These are phyloP conservation scores for Leptinotarsa undecemlineata DNA, from an alignment of 1,140 invertebrate species.

Conservation along the genomic window DNA sequence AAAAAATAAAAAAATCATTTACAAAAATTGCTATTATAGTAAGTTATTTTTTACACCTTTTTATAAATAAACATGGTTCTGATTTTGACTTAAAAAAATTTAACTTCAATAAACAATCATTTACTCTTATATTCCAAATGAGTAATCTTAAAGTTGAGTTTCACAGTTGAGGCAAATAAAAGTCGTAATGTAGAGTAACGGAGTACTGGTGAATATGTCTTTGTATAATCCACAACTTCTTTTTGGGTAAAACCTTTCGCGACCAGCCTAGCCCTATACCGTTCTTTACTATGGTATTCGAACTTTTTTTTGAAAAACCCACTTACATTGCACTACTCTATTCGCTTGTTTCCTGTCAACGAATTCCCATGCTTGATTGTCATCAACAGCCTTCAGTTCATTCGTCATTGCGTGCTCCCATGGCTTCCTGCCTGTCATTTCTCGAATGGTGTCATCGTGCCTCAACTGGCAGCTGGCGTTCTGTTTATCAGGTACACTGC, in stretches of 20 bases:
- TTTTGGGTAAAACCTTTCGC: conserved; percentile 55
- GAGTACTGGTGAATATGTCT: conserved; percentile 51
- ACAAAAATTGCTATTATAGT: conserved; percentile 49
- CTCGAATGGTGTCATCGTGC: conserved; percentile 18
- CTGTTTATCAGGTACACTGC: conserved; percentile 45
- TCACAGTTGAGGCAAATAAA: conserved; percentile 50
- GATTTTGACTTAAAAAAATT: conserved; percentile 45
- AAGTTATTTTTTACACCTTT: conserved; percentile 36
- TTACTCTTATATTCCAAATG: conserved; percentile 44
- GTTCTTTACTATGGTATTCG: conserved; percentile 42
- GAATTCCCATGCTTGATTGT: conserved; percentile 50
- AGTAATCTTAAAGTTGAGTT: conserved; percentile 42
- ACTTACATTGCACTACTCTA: conserved; percentile 50
- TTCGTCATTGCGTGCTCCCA: conserved; percentile 41
- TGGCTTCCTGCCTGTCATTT: conserved; percentile 37
- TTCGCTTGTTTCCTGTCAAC: conserved; percentile 44
- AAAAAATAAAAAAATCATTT: conserved; percentile 50
- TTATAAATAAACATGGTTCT: conserved; percentile 51
- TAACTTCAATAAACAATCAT: conserved; percentile 39
- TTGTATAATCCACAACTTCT: conserved; percentile 46
- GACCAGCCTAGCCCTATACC: conserved; percentile 55
- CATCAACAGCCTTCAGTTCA: conserved; percentile 44
- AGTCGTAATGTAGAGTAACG: conserved; percentile 50
- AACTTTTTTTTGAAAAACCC: conserved; percentile 53
- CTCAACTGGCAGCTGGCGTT: neutral